Evolutionary conservation across 2,888 invertebrate genomes (phyloP).

Genomic region (Pristionchus maxplancki): DNA sequence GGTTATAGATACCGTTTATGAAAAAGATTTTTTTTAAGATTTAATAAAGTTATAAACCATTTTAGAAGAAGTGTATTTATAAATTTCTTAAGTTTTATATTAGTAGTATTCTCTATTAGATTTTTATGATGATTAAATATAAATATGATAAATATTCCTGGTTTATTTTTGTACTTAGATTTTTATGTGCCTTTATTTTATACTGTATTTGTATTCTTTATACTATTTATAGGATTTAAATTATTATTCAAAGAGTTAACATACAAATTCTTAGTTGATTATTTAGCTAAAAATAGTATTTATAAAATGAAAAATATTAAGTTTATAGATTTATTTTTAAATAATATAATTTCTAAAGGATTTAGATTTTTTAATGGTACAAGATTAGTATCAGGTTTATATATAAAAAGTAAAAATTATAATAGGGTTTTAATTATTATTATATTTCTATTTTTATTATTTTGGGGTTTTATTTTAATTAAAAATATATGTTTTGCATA

Average conservation of each 20-base stretch:
- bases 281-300: slow-evolving; percentile 63
- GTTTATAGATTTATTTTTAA: slow-evolving; percentile 64
- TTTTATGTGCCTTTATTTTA: slow-evolving; percentile 78
- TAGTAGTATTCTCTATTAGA: slow-evolving; percentile 62
- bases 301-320: slow-evolving; percentile 64
- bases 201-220: slow-evolving; percentile 60
- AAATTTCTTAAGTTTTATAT: slow-evolving; percentile 64
- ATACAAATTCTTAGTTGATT: slow-evolving; percentile 68
- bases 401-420: slow-evolving; percentile 61
- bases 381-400: slow-evolving; percentile 56
- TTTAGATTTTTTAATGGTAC: slow-evolving; percentile 52
- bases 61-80: slow-evolving; percentile 63
- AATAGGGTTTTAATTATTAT: slow-evolving; percentile 62
- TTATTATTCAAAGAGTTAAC: slow-evolving; percentile 60
- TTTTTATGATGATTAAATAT: slow-evolving; percentile 66
- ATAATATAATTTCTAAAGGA: slow-evolving; percentile 60
- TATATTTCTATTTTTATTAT: slow-evolving; percentile 57
- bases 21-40: slow-evolving; percentile 66
- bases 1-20: slow-evolving; percentile 69
- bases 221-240: slow-evolving; percentile 62
- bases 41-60: slow-evolving; percentile 63
- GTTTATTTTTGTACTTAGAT: slow-evolving; percentile 65
- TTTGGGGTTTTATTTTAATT: slow-evolving; percentile 64
- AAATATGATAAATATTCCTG: slow-evolving; percentile 65
- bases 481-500: slow-evolving; percentile 69